Evolutionary conservation across 30 jellyfish, hydroid and myxozoan genomes (phyloP), one percentile per base, ranked within the genome.

Genomic region (Turritopsis dohrnii): DNA sequence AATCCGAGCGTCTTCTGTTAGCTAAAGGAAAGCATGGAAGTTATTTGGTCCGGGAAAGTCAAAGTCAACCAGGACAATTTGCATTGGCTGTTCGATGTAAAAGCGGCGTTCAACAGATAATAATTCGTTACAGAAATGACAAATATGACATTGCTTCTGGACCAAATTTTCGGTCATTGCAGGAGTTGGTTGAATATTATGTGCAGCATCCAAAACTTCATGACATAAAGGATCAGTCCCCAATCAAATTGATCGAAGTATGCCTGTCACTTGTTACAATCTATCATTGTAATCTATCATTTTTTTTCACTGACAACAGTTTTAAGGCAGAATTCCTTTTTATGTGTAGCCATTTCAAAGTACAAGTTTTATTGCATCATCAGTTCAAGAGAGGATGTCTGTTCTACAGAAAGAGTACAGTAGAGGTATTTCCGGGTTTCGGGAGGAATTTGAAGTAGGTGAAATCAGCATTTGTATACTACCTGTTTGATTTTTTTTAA

Each of bases 21-120:
- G 69, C 96, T 7, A 94, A 94, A 86, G 99, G 99, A 13, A 71
- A 94, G 65, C 87, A 79, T 26, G 99, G 99, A 16, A 85, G 83
- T 83, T 94, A 85, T 75, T 81, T 94, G 13, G 99, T 94, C 53
- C 93, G 99, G 53, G 99, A 94, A 80, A 94, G 99, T 77, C 99
- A 89, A 73, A 94, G 99, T 60, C 94, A 88, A 75, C 99, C 99
- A 1, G 96, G 99, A 0, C 96, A 94, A 54, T 94, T 71, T 86
- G 99, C 88, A 24, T 82, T 94, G 19, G 90, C 94, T 77, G 99
- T 86, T 52, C 81, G 95, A 54, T 82, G 96, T 69, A 88, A 88
- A 54, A 31, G 81, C 53, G 97, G 96, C 23, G 81, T 92, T 13
- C 85, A 93, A 25, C 98, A 93, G 28, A 71, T 93, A 29, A 88